Evolutionary conservation across 2,113 vertebrate species (phyloP).

Genomic region (Microtus richardsoni): DNA sequence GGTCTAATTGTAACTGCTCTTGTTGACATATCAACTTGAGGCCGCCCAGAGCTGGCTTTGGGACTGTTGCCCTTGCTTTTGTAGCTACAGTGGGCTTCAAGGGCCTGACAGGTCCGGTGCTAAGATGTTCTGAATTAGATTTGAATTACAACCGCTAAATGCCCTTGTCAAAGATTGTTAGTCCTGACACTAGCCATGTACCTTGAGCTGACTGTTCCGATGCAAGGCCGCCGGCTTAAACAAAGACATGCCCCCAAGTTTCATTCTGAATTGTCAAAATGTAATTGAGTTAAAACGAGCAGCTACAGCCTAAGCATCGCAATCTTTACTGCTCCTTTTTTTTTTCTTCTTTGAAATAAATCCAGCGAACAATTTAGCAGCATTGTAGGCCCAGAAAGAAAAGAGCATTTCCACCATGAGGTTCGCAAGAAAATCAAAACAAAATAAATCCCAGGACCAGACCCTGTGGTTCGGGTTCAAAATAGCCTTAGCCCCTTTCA

Average conservation of each 20-base stretch:
- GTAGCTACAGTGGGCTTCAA: conserved; percentile 94
- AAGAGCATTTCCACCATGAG: conserved; percentile 70
- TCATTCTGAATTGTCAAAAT: conserved; percentile 94
- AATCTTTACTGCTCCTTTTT: conserved; percentile 85
- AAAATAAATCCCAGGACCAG: conserved; percentile 72
- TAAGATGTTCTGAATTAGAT: conserved; percentile 99
- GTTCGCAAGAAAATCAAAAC: conserved; percentile 61
- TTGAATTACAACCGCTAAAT: conserved; percentile 99
- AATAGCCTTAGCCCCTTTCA: conserved; percentile 15
- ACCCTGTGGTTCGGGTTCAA: conserved; percentile 53
- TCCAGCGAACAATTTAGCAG: conserved; percentile 86
- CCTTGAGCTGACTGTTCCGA: conserved; percentile 90
- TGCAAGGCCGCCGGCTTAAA: conserved; percentile 92
- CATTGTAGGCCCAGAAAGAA: conserved; percentile 82
- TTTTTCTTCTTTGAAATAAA: conserved; percentile 87
- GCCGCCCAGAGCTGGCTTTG: conserved; percentile 93
- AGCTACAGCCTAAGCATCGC: conserved; percentile 86
- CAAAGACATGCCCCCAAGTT: conserved; percentile 95
- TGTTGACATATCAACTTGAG: conserved; percentile 96
- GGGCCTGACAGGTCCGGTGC: conserved; percentile 97
- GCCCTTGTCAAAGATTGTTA: conserved; percentile 99
- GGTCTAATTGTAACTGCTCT: conserved; percentile 92
- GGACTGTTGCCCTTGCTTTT: conserved; percentile 89
- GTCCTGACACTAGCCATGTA: conserved; percentile 96
- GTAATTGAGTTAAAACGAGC: conserved; percentile 92